phyloP scores from a whole-genome alignment of 2,888 invertebrate species.

The Dione vanillae region DNA sequence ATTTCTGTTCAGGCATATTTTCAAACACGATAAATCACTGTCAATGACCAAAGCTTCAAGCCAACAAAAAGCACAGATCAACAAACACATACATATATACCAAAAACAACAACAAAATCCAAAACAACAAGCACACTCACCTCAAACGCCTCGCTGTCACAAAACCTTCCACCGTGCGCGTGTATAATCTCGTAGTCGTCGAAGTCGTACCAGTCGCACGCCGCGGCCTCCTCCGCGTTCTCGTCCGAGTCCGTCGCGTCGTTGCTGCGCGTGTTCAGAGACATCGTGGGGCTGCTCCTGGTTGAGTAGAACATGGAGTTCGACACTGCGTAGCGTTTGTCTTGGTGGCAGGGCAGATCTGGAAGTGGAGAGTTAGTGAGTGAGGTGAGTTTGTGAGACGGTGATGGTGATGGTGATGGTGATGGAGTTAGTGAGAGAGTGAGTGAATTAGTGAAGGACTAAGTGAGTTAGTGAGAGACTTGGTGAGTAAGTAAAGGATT shows the following conservation, averaged over 20 bases:
- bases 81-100: no score
- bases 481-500: no score
- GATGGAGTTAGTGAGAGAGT: no score
- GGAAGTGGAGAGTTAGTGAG: conserved; percentile 30
- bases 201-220: conserved; percentile 68
- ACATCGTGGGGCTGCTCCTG: conserved; percentile 49
- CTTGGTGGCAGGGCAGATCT: conserved; percentile 79
- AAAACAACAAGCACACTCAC: conserved; percentile 50
- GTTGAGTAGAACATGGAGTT: conserved; percentile 69
- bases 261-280: conserved; percentile 32
- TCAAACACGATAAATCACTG: no score
- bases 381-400: accelerated
- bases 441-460: no score
- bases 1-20: no score
- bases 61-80: no score
- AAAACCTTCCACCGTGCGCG: conserved; percentile 60
- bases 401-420: no score
- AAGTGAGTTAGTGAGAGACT: no score
- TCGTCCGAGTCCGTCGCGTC: background rate
- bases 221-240: conserved; percentile 67
- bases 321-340: conserved; percentile 63
- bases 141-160: conserved; percentile 53
- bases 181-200: conserved; percentile 77
- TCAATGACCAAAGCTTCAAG: no score
- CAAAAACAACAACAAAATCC: background rate